Conservation (phyloP, 2,888 invertebrate species). For the Dasypolia templi region DNA sequence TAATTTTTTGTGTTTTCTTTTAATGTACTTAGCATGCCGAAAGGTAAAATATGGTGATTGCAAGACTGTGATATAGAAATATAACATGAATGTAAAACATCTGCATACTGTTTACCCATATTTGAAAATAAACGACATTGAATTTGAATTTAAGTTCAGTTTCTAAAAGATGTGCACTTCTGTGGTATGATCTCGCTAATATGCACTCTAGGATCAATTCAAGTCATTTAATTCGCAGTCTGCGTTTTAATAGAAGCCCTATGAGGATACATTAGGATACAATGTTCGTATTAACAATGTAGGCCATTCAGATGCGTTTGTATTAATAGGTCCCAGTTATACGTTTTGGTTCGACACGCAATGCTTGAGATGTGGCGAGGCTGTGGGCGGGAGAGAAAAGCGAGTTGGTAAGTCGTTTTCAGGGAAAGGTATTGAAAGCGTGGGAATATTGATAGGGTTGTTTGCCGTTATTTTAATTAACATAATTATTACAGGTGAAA, state of each 20-base stretch:
- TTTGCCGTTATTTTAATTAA: background rate
- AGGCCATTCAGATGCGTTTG: constrained; percentile 53
- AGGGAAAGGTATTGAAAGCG: background rate
- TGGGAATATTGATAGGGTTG: background rate
- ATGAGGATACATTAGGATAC: constrained; percentile 41
- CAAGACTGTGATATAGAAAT: too few species aligned
- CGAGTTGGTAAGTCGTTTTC: background rate
- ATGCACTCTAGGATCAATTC: constrained; percentile 14
- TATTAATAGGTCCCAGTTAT: constrained; percentile 62
- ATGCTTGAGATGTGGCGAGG: constrained; percentile 37
- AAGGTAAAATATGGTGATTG: too few species aligned
- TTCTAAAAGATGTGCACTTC: constrained; percentile 18
- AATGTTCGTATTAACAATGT: constrained; percentile 60
- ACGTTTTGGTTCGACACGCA: constrained; percentile 69
- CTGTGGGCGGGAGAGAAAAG: constrained; percentile 23
- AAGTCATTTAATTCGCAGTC: constrained; percentile 45
- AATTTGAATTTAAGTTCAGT: background rate
- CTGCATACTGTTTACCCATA: too few species aligned
- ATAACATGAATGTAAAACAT: too few species aligned
- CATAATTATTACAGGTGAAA: too few species aligned
- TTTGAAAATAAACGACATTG: too few species aligned
- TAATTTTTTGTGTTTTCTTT: too few species aligned
- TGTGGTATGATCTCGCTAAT: constrained; percentile 7
- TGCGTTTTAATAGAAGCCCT: constrained; percentile 42
- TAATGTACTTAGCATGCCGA: too few species aligned